Evolutionary conservation across 2,113 vertebrate species (phyloP).

Genomic region (Fukomys damarensis): DNA sequence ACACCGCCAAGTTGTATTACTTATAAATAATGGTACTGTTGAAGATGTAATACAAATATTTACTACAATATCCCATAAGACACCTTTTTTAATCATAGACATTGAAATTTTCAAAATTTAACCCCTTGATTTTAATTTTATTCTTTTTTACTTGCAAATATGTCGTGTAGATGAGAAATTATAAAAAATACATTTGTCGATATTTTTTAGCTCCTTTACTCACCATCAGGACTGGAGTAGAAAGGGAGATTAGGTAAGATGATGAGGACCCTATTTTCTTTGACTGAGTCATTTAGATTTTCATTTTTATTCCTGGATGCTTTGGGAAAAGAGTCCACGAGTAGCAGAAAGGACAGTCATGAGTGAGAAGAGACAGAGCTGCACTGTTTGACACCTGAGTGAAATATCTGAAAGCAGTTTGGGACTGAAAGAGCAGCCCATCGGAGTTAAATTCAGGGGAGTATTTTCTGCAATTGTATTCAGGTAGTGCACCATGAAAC

Average conservation of each 20-base stretch:
- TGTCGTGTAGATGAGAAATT: neutral
- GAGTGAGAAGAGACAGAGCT: neutral
- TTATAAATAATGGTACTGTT: slow-evolving; percentile 21
- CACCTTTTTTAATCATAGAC: neutral
- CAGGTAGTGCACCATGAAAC: neutral
- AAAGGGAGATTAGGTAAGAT: neutral
- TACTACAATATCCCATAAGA: neutral
- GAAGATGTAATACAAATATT: neutral
- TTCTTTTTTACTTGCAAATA: neutral
- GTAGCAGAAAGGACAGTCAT: neutral
- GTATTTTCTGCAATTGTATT: neutral
- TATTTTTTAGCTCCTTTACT: neutral
- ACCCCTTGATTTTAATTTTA: neutral
- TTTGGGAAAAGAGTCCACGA: neutral
- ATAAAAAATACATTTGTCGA: neutral
- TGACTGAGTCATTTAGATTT: neutral
- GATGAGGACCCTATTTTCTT: neutral
- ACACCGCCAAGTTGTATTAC: neutral
- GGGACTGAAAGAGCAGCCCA: neutral
- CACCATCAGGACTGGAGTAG: neutral
- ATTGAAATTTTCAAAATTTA: neutral
- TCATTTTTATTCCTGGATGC: neutral
- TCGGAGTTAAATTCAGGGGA: neutral
- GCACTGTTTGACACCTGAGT: neutral
- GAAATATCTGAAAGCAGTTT: neutral